Percentiles rank a stretch among this genome's conserved stretches.
Conservation (phyloP, 2,797 vertebrate genomes). For the Cossypha heuglini region DNA sequence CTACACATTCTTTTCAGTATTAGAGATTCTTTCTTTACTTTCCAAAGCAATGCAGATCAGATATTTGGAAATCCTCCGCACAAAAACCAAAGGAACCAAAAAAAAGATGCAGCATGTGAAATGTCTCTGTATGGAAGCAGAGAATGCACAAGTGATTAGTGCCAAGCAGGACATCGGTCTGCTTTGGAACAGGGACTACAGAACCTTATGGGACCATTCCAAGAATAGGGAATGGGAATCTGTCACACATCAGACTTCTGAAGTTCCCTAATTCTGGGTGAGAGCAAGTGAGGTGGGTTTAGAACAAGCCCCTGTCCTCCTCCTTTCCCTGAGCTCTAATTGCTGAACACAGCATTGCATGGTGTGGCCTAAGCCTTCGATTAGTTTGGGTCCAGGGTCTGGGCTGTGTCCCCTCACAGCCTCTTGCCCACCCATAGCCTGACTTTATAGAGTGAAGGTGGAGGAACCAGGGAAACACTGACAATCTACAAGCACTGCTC, state of each 20-base stretch:
- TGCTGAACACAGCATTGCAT: neutral
- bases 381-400: neutral
- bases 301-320: neutral
- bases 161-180: neutral
- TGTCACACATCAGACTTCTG: neutral
- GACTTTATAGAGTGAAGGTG: no score
- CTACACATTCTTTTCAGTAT: neutral
- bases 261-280: neutral
- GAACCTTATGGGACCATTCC: neutral
- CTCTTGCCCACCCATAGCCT: neutral
- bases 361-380: neutral
- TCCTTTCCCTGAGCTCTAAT: neutral
- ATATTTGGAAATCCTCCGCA: neutral
- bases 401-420: neutral
- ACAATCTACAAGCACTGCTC: neutral
- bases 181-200: neutral
- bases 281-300: neutral
- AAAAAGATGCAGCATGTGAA: neutral
- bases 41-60: neutral
- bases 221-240: neutral
- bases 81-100: neutral
- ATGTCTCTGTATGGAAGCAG: neutral
- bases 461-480: neutral
- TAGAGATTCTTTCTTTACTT: neutral
- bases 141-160: neutral